Base-by-base conservation (phyloP, 2,888 invertebrate genomes). In the Tillus elongatus region DNA sequence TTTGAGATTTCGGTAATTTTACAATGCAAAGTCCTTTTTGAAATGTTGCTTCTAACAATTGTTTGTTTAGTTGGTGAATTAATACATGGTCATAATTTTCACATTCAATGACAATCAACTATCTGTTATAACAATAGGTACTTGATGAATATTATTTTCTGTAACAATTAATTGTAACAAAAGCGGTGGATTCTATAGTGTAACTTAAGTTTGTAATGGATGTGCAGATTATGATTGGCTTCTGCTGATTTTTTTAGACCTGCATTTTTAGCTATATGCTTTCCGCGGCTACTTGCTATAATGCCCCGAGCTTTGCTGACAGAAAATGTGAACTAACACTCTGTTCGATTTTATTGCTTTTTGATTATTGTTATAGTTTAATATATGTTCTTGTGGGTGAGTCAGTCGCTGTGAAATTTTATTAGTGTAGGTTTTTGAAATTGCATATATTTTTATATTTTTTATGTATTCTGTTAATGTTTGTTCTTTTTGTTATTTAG, bases 241-340 rank as follows among this genome's bases (percentile, higher is more conserved):
- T n/a, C n/a, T n/a, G n/a, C n/a, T n/a, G n/a, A n/a, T n/a, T n/a
- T n/a, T n/a, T n/a, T n/a, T n/a, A n/a, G n/a, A n/a, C n/a, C n/a
- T n/a, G n/a, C n/a, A n/a, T n/a, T n/a, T n/a, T n/a, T n/a, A n/a
- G n/a, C n/a, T n/a, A n/a, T 39, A 42, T 38, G 51, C 51, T 52
- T 51, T 42, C 42, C 43, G 54, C 51, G 47, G 58, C 58, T 58
- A 51, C n/a, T 50, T 52, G 58, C 59, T 50, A 53, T n/a, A 49
- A 48, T 47, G 56, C 58, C 52, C 49, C 45, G 45, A 46, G 57
- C 56, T 57, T 61, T 47, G 60, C 61, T 57, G 57, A 59, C 57
- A 57, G 54, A 53, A 48, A 51, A 51, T 47, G 45, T 48, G 45
- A 56, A 52, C 54, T 53, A 58, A 56, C 58, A 56, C 51, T 52